These are phyloP conservation scores for Epizoanthus stellaris DNA, from an alignment of 92 coral and sea anemone species.

Conservation along the genomic window DNA sequence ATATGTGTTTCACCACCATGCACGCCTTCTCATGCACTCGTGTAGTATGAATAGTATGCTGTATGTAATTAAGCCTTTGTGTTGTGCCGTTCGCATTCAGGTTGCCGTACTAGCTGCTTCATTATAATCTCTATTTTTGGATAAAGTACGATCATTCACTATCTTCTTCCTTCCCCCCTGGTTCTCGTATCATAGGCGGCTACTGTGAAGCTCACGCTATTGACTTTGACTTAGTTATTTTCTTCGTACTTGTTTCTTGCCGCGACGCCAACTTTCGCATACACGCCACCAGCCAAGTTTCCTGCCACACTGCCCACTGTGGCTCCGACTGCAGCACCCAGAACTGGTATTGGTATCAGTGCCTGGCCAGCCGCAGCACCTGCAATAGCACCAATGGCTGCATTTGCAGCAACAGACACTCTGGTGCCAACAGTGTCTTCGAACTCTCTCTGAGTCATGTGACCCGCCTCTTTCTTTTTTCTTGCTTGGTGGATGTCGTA, in stretches of 20 bases:
- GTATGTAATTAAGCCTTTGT: too few relatives aligned
- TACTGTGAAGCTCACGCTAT: too few relatives aligned
- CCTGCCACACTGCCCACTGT: constrained; percentile 37
- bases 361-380: constrained; percentile 41
- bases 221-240: too few relatives aligned
- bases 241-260: not conserved
- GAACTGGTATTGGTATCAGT: constrained; percentile 31
- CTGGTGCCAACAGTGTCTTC: constrained; percentile 44
- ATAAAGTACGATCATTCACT: too few relatives aligned
- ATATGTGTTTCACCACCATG: too few relatives aligned
- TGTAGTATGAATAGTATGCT: too few relatives aligned
- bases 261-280: constrained; percentile 24
- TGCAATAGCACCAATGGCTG: not conserved
- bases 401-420: constrained; percentile 10
- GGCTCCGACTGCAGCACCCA: constrained; percentile 44
- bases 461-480: constrained; percentile 27
- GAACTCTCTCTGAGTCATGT: constrained; percentile 34
- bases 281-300: constrained; percentile 31
- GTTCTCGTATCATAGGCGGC: too few relatives aligned
- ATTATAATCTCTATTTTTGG: too few relatives aligned
- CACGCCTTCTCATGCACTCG: too few relatives aligned
- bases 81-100: too few relatives aligned
- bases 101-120: too few relatives aligned
- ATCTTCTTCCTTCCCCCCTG: too few relatives aligned
- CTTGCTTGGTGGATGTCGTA: constrained; percentile 49